phyloP scores from a whole-genome alignment of 37 sponge, comb jelly and placozoan species.

The Oopsacas minuta region DNA sequence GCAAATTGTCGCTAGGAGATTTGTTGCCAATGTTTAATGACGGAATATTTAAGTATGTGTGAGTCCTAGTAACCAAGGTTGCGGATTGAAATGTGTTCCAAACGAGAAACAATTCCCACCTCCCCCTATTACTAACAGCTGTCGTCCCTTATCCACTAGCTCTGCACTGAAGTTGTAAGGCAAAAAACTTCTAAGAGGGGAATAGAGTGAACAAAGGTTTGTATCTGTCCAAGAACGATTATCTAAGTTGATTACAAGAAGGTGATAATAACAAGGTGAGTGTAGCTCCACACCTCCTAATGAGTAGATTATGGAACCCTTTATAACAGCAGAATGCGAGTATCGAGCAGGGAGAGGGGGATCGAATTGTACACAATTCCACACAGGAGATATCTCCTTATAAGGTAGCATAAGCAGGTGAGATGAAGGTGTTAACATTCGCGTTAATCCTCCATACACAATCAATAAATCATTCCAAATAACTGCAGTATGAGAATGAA shows the following conservation, averaged over 20 bases:
- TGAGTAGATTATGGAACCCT: not conserved
- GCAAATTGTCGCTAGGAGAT: too few relatives aligned
- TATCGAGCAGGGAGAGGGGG: not conserved
- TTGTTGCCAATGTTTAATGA: too few relatives aligned
- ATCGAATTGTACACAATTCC: not conserved
- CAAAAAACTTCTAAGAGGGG: not conserved
- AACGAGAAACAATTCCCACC: constrained; percentile 48
- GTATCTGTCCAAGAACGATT: not conserved
- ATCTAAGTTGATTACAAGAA: not conserved
- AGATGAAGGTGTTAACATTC: not conserved
- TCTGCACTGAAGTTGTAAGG: not conserved
- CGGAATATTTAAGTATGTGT: not conserved
- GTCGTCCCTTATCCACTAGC: not conserved
- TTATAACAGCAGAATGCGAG: not conserved
- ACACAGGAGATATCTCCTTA: not conserved
- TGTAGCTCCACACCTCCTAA: not conserved
- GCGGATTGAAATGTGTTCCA: constrained; percentile 31
- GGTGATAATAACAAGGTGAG: not conserved
- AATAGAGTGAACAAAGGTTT: not conserved
- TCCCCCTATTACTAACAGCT: constrained; percentile 25
- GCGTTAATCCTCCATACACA: not conserved
- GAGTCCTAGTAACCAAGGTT: not conserved
- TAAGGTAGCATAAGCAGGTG: not conserved
- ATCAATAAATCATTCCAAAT: not conserved
- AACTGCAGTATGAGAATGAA: constrained; percentile 2